phyloP scores from a whole-genome alignment of 2,113 vertebrate species.

The pig (Sus scrofa) region DNA sequence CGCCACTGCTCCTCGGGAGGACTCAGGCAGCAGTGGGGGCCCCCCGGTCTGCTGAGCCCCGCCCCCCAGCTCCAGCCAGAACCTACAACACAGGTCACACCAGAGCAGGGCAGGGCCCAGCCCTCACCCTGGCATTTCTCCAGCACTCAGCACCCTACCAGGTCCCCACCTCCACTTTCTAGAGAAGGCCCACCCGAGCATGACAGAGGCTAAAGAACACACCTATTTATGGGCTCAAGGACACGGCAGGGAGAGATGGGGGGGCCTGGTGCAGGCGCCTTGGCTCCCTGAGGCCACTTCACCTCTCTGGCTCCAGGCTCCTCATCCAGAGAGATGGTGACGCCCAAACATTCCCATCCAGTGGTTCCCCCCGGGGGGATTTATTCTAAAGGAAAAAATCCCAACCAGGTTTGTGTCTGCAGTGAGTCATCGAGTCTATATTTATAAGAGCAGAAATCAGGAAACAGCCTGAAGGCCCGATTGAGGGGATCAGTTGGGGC shows the following conservation, averaged over 20 bases:
- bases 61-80: not conserved
- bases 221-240: not conserved
- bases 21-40: fast-evolving
- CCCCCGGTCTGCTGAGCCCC: not conserved
- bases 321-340: not conserved
- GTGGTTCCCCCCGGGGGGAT: too few relatives aligned
- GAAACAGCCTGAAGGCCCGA: constrained; percentile 3
- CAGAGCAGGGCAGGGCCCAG: not conserved
- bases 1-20: not conserved
- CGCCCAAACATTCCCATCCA: too few relatives aligned
- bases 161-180: not conserved
- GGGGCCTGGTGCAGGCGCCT: not conserved
- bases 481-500: not conserved
- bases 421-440: constrained; percentile 59
- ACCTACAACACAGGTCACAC: not conserved
- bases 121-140: too few relatives aligned
- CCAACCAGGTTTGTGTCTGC: not conserved
- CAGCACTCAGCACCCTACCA: not conserved
- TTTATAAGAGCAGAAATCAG: constrained; percentile 62
- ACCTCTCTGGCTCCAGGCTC: not conserved
- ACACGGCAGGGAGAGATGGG: not conserved
- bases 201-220: not conserved
- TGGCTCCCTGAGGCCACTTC: not conserved
- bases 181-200: not conserved
- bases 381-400: constrained; percentile 36